A percentile compares a stretch with the other conserved stretches of the same genome.
Evolutionary conservation across 1,140 invertebrate genomes (phyloP).

Genomic region (Philaenus spumarius): DNA sequence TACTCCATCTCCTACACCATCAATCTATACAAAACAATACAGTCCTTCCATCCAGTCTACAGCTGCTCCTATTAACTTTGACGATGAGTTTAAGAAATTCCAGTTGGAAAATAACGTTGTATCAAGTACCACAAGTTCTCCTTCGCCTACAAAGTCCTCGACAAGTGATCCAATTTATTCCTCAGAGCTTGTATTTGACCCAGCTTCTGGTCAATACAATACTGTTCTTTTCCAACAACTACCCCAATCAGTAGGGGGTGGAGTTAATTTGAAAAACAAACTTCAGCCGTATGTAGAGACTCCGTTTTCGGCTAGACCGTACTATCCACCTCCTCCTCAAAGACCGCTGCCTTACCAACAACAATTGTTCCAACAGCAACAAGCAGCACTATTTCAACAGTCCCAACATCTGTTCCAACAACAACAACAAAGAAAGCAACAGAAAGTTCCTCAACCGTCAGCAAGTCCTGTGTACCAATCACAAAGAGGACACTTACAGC

Average conservation of each 20-base stretch:
- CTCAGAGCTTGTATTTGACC: slow-evolving; percentile 69
- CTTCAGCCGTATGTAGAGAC: slow-evolving; percentile 59
- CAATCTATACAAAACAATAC: slow-evolving; percentile 34
- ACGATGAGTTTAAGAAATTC: slow-evolving; percentile 67
- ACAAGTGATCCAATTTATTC: slow-evolving; percentile 52
- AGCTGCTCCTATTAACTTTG: slow-evolving; percentile 51
- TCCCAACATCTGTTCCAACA: slow-evolving; percentile 66
- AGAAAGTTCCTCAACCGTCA: slow-evolving; percentile 15
- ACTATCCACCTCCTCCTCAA: slow-evolving; percentile 26
- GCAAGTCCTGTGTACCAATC: slow-evolving; percentile 9
- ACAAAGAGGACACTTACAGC: background rate
- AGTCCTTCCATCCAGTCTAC: slow-evolving; percentile 39
- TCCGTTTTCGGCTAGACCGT: slow-evolving; percentile 19
- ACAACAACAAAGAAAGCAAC: slow-evolving; percentile 47
- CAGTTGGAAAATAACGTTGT: slow-evolving; percentile 60
- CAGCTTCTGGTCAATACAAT: slow-evolving; percentile 68
- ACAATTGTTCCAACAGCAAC: slow-evolving; percentile 62
- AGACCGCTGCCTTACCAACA: slow-evolving; percentile 45
- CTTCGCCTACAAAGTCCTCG: slow-evolving; percentile 34
- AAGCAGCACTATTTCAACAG: slow-evolving; percentile 57
- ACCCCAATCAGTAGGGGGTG: slow-evolving; percentile 58
- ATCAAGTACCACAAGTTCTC: slow-evolving; percentile 23
- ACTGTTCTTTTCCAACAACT: slow-evolving; percentile 68
- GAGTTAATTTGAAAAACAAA: slow-evolving; percentile 61
- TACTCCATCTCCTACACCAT: slow-evolving; percentile 32